Evolutionary conservation across 2,888 invertebrate species (phyloP), one percentile per base, ranked within the genome.

Genomic region (Melieria crassipennis): DNA sequence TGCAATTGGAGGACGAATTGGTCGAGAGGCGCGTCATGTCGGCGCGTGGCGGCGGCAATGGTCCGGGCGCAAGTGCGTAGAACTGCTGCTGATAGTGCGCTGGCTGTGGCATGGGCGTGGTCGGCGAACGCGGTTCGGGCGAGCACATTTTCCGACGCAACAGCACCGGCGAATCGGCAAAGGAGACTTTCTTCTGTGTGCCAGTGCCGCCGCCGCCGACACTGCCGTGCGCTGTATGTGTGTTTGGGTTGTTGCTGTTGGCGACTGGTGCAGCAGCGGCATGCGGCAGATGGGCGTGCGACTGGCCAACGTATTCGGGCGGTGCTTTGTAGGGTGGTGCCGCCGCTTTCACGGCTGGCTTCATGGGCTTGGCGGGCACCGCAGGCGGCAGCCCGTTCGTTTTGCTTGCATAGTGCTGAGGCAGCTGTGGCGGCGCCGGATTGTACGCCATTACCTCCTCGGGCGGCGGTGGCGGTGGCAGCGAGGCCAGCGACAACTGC

Each of bases 1-100:
- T 75, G 64, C 73, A 73, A n/a, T 70, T 78, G 11, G 76, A 75
- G 4, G 77, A 77, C 56, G 73, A 76, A 56, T 80, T 81, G 75
- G 90, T 89, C 3, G 94, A 91, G 4, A 94, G 87, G 62, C 91
- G 89, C 0, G 93, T 93, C 76, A 90, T 90, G 79, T 94, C 94
- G 71, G 93, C 91, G 50, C 95, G 89, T 78, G 92, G 92, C 0
- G 94, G 94, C 43, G 94, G 93, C 75, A 90, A 87, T 0, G 94
- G 94, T 3, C 30, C 84, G 72, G 62, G 82, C 10, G 75, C 74
- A 78, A 10, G 78, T 76, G n/a, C 81, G 61, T 71, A 73, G 13
- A 78, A 76, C 61, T 62, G 65, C 9, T 63, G 50, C 47, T 76
- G 75, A 62, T 72, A 75, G 30, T 60, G 60, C 43, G 45, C 9